Evolutionary conservation across 2,888 invertebrate species (phyloP), one percentile per base, ranked within the genome.

Genomic region (Eupithecia centaureata): DNA sequence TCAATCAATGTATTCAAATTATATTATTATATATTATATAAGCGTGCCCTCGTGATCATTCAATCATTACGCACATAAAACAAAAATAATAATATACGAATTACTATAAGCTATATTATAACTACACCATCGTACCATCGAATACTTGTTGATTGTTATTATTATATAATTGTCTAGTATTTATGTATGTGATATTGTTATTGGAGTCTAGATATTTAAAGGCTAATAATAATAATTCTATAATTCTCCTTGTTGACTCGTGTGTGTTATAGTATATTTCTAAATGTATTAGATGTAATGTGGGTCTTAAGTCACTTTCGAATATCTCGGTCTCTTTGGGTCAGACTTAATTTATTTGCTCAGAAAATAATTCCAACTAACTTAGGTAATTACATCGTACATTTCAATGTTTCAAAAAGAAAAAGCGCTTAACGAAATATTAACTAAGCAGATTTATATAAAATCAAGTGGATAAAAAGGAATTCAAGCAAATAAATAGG

Each of bases 131-230:
- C 81, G 84, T 87, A 90, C 90, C 92, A 91, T 92, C 91, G 91
- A 91, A 91, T 86, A 86, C 87, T 90, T 91, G 91, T 92, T 92
- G 91, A 92, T 92, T 87, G 89, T 89, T 90, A 90, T 91, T 91
- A 89, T 83, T 81, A 82, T 82, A 83, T 85, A 84, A 86, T 86
- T 88, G 88, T 90, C 89, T 91, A 91, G 91, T 87, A 88, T 86
- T 82, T 81, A 83, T 89, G 84, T 91, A 92, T 91, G 92, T 92
- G 92, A 92, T 92, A 92, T 91, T 92, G 92, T 92, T 92, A 92
- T 90, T 89, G 87, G 85, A 90, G 82, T 90, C 83, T 47, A 90
- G 88, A 91, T 90, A 90, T 90, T 77, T 88, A 87, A 90, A 88
- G 83, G 89, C 86, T 91, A 89, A 83, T 84, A 80, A 81, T 80